phyloP scores from a whole-genome alignment of 2,888 invertebrate genomes.

The Lagria hirta region DNA sequence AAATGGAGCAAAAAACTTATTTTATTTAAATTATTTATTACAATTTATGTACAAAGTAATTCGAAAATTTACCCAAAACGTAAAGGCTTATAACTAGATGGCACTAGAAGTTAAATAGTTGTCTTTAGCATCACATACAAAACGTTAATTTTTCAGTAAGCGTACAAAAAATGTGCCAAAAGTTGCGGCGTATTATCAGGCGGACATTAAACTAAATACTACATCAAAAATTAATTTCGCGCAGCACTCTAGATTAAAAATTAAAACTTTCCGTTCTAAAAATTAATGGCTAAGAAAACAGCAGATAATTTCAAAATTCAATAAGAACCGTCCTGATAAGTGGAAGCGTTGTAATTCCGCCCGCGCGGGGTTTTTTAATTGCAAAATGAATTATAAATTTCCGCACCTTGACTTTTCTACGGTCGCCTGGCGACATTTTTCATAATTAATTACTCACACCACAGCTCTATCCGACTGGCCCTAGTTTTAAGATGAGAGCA shows the following conservation, averaged over 20 bases:
- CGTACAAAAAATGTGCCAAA: too few relatives aligned
- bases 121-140: too few relatives aligned
- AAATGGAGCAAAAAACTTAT: too few relatives aligned
- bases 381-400: constrained; percentile 47
- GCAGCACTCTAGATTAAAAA: constrained; percentile 50
- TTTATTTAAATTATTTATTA: too few relatives aligned
- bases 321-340: constrained; percentile 45
- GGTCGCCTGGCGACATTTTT: constrained; percentile 40
- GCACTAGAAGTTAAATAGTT: too few relatives aligned
- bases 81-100: too few relatives aligned
- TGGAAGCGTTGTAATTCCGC: constrained; percentile 33
- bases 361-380: constrained; percentile 42
- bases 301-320: constrained; percentile 54
- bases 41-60: too few relatives aligned
- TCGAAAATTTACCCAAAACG: too few relatives aligned
- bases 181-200: constrained; percentile 16
- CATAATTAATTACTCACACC: constrained; percentile 43
- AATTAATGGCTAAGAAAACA: constrained; percentile 55
- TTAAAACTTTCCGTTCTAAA: constrained; percentile 52
- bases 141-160: too few relatives aligned
- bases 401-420: constrained; percentile 41
- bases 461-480: too few relatives aligned
- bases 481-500: too few relatives aligned
- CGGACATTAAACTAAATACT: constrained; percentile 33
- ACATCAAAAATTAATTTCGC: constrained; percentile 51